A percentile compares a stretch with the other conserved stretches of the same genome.
These are phyloP conservation scores for Watsonalla cultraria DNA, from an alignment of 2,888 invertebrate genomes.

Conservation along the genomic window DNA sequence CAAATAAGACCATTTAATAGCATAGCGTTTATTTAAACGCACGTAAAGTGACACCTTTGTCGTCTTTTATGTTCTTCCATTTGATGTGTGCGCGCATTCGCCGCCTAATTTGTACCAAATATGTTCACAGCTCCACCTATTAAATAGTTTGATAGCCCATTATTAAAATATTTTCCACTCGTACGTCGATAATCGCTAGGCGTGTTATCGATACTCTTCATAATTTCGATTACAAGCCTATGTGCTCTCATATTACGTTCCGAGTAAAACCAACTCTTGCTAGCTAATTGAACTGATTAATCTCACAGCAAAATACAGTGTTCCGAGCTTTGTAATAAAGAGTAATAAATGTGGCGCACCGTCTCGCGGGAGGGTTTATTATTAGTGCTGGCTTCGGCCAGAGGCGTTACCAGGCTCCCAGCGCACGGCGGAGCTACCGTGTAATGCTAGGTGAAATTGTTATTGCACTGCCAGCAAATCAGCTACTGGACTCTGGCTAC, in stretches of 20 bases:
- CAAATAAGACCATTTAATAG: not conserved
- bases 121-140: slow-evolving; percentile 10
- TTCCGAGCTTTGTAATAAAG: slow-evolving; percentile 24
- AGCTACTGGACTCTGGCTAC: slow-evolving; percentile 18
- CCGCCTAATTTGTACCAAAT: slow-evolving; percentile 4
- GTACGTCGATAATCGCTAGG: slow-evolving; percentile 14
- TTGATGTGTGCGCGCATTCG: slow-evolving; percentile 1
- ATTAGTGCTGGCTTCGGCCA: slow-evolving; percentile 31
- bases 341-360: slow-evolving; percentile 30
- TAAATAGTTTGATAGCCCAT: slow-evolving; percentile 14
- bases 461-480: slow-evolving; percentile 13
- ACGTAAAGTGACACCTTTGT: not conserved
- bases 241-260: not conserved
- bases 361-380: slow-evolving; percentile 25
- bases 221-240: not conserved
- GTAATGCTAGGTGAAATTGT: slow-evolving; percentile 23
- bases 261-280: not conserved
- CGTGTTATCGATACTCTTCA: not conserved
- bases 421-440: slow-evolving; percentile 37
- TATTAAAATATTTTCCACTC: slow-evolving; percentile 15
- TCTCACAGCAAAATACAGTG: slow-evolving; percentile 21
- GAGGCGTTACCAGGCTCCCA: slow-evolving; percentile 42
- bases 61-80: not conserved
- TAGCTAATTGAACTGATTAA: slow-evolving; percentile 19
- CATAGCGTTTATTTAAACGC: not conserved